Evolutionary conservation across 35 echinoderm and acorn worm genomes (phyloP).

Genomic region (Diadema setosum): DNA sequence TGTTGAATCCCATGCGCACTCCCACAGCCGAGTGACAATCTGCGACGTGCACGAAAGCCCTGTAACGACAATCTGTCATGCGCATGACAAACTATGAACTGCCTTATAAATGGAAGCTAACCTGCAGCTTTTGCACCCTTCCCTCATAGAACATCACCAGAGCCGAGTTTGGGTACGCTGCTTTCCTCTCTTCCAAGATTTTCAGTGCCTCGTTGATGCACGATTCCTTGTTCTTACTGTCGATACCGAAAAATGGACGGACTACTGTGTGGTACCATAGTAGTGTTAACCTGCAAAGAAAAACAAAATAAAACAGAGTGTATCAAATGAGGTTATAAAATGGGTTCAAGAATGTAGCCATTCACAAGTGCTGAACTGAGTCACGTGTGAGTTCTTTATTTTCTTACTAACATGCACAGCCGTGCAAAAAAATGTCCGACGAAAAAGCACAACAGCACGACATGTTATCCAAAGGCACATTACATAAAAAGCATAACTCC

Average conservation of each 20-base stretch:
- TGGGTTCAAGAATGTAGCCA: too few species aligned
- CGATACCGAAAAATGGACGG: conserved; percentile 93
- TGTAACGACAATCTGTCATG: too few species aligned
- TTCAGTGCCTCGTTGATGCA: conserved; percentile 69
- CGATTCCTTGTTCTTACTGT: conserved; percentile 55
- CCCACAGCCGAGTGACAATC: neutral
- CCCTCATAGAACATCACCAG: conserved; percentile 91
- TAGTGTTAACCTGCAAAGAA: conserved; percentile 70
- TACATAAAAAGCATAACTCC: too few species aligned
- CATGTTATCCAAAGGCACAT: too few species aligned
- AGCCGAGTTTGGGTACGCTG: conserved; percentile 78
- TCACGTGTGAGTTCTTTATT: too few species aligned
- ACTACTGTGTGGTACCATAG: conserved; percentile 99
- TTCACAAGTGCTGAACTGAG: too few species aligned
- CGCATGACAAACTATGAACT: neutral
- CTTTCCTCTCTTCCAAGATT: conserved; percentile 79
- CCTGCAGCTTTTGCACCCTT: conserved; percentile 77
- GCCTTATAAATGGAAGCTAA: neutral
- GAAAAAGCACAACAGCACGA: too few species aligned
- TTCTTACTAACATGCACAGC: too few species aligned
- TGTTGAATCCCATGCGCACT: too few species aligned
- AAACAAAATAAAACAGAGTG: too few species aligned
- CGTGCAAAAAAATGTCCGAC: too few species aligned
- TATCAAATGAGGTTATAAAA: too few species aligned
- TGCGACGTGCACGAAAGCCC: neutral